A percentile compares a stretch with the other conserved stretches of the same genome.
Evolutionary conservation across 2,888 invertebrate genomes (phyloP).

Genomic region (Scrobipalpa costella): DNA sequence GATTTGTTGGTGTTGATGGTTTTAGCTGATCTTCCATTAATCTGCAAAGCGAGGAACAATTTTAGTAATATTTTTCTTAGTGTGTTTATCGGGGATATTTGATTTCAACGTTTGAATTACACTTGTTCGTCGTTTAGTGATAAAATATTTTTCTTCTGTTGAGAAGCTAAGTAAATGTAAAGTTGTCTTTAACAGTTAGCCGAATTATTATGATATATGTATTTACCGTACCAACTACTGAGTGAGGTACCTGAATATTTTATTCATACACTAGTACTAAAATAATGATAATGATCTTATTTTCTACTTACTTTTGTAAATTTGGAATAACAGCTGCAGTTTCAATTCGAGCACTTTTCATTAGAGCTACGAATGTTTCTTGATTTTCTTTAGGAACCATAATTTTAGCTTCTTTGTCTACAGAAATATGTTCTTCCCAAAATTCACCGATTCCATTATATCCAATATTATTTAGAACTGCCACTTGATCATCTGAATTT

Average conservation of each 20-base stretch:
- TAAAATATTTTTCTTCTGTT: no score
- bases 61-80: not conserved
- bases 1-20: conserved; percentile 35
- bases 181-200: no score
- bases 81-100: no score
- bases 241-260: no score
- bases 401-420: conserved; percentile 59
- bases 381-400: conserved; percentile 56
- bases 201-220: no score
- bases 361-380: conserved; percentile 40
- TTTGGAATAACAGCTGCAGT: conserved; percentile 50
- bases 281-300: no score
- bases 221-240: no score
- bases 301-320: conserved; percentile 56
- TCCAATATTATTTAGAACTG: conserved; percentile 68
- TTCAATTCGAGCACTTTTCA: conserved; percentile 42
- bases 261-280: no score
- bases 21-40: conserved; percentile 73
- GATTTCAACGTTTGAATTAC: no score
- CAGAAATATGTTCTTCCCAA: conserved; percentile 56
- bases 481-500: conserved; percentile 66
- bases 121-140: no score
- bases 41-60: conserved; percentile 45
- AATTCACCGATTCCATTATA: conserved; percentile 57
- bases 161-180: no score